Conservation (phyloP, 2,888 invertebrate species). For the Lingula anatina region DNA sequence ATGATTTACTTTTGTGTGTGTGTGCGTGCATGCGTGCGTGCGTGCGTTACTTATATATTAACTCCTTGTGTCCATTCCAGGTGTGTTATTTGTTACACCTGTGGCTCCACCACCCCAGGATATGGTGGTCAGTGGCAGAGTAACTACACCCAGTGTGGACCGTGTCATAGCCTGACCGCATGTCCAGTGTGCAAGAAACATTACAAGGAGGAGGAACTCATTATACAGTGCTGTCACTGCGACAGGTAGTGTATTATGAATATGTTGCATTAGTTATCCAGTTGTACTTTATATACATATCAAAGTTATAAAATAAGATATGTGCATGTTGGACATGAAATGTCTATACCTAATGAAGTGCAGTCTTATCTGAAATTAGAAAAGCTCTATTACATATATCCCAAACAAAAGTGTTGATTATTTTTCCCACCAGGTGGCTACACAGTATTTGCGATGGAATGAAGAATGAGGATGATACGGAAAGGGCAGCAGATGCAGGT, state of each 20-base stretch:
- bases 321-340: too few species aligned
- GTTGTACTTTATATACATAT: too few species aligned
- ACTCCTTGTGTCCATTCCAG: conserved; percentile 42
- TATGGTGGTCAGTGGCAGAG: conserved; percentile 68
- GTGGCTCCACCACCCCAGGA: conserved; percentile 64
- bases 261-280: conserved; percentile 6
- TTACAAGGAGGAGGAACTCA: conserved; percentile 87
- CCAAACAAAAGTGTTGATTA: too few species aligned
- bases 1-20: too few species aligned
- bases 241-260: conserved; percentile 58
- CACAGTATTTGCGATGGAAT: conserved; percentile 90
- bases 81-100: conserved; percentile 86
- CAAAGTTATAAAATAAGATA: too few species aligned
- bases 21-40: too few species aligned
- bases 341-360: too few species aligned
- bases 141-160: conserved; percentile 88
- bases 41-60: too few species aligned
- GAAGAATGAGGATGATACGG: conserved; percentile 81
- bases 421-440: conserved; percentile 85
- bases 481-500: conserved; percentile 83
- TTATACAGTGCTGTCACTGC: conserved; percentile 91
- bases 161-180: conserved; percentile 80
- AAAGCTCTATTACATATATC: too few species aligned
- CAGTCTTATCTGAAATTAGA: too few species aligned
- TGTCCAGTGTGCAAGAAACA: conserved; percentile 82